phyloP scores from a whole-genome alignment of 1,140 invertebrate genomes.

The Myzus persicae region DNA sequence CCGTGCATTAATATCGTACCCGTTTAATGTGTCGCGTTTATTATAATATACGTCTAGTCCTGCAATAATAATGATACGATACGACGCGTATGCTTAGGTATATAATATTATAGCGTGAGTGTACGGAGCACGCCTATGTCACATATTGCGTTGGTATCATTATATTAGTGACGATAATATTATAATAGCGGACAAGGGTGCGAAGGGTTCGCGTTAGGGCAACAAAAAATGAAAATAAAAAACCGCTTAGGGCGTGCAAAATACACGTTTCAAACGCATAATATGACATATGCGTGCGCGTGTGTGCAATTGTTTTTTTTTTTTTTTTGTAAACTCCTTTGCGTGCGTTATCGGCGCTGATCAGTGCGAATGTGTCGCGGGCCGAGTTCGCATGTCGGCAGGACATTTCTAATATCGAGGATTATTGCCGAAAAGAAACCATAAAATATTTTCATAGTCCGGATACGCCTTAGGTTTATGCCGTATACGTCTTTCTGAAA shows the following conservation, averaged over 20 bases:
- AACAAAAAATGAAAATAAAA: background rate
- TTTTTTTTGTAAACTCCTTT: background rate
- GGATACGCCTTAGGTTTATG: too few species aligned
- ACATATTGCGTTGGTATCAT: constrained; percentile 4
- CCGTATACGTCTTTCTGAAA: too few species aligned
- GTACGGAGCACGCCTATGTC: background rate
- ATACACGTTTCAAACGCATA: background rate
- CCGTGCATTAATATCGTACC: too few species aligned
- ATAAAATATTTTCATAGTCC: too few species aligned
- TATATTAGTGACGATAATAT: constrained; percentile 3
- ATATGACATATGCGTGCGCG: background rate
- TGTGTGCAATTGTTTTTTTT: background rate
- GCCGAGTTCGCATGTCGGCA: background rate
- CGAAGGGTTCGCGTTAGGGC: background rate
- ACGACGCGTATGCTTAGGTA: background rate
- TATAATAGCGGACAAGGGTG: constrained; percentile 36
- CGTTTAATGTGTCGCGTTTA: background rate
- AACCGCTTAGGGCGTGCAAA: constrained; percentile 4
- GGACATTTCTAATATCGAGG: background rate
- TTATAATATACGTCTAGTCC: background rate
- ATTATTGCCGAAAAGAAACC: background rate
- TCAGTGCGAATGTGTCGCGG: background rate
- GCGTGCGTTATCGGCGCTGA: background rate
- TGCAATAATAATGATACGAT: background rate
- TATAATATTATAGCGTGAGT: background rate